Percentiles rank a stretch among this genome's conserved stretches.
These are phyloP conservation scores for Bugulina stolonifera DNA, from an alignment of 2,888 invertebrate genomes.

Conservation along the genomic window DNA sequence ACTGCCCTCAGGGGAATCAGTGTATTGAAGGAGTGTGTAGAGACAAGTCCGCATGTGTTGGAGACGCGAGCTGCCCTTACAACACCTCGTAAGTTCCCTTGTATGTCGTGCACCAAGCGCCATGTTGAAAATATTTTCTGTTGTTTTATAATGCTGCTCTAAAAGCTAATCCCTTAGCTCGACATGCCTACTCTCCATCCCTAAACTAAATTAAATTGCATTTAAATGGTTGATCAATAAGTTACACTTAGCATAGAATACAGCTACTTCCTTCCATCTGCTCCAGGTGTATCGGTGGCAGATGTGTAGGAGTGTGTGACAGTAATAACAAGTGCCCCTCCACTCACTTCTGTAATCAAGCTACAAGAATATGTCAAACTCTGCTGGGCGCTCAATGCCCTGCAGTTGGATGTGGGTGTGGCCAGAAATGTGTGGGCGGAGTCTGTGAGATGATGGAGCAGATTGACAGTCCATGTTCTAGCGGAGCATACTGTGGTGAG, in stretches of 20 bases:
- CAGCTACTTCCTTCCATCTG: no score
- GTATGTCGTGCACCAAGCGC: no score
- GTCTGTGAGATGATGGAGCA: not conserved
- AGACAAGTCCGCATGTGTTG: not conserved
- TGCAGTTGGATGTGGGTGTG: not conserved
- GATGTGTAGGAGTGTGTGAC: not conserved
- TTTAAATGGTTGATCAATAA: no score
- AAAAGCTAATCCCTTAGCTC: no score
- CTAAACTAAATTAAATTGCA: no score
- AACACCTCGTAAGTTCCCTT: not conserved
- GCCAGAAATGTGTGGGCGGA: not conserved
- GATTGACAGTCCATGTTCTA: not conserved
- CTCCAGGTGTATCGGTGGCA: not conserved
- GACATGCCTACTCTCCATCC: no score
- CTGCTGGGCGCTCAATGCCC: not conserved
- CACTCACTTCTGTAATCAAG: not conserved
- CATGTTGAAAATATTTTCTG: no score
- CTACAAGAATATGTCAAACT: not conserved
- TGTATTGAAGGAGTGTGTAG: conserved; percentile 18
- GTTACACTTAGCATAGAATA: no score
- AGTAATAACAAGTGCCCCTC: not conserved
- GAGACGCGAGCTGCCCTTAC: not conserved
- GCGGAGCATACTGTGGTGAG: not conserved
- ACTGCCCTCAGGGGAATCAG: not conserved
- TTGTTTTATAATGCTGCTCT: no score